Base-by-base conservation (phyloP, 2,797 vertebrate species). In the Octomys mimax region DNA sequence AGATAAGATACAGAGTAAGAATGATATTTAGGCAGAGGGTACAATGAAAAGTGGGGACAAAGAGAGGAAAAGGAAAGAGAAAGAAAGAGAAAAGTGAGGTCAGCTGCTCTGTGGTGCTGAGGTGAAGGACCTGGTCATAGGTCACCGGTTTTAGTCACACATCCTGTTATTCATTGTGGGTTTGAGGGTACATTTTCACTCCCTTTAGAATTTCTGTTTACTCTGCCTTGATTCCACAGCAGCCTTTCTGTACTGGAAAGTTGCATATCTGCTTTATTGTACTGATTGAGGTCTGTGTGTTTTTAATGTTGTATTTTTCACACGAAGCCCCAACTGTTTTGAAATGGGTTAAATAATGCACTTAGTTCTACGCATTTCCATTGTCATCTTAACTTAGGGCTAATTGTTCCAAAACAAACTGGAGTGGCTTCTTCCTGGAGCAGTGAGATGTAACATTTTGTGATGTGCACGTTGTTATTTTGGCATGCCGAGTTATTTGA, bases 11-110 rank as follows among this genome's bases (percentile, higher is more conserved):
- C 84, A 73, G 31, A 28, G 64, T 70, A 75, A 54, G 59, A 89
- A 85, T 73, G 78, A 16, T 73, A 87, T 0, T 21, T 78, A 90
- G 87, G 79, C 57, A 57, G 89, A 83, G 89, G 78, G 85, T 61
- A 18, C 75, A 52, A 87, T 73, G n/a, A 87, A 95, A 95, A 79
- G 73, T 21, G 6, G 92, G 82, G 93, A 97, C 97, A 97, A 97
- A 97, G 93, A 92, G 88, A 97, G 97, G 97, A 97, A 97, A 70
- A 93, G 96, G 97, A 96, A 96, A 92, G 81, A 97, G 87, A 97
- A 95, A 87, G 92, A 92, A 89, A 93, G 81, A 5, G 75, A 78
- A 77, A 82, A 62, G 88, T 10, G 28, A 80, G 57, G 82, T 91
- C 96, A 97, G 86, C 9, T 6, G 82, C 82, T 94, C 62, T 6